Percentiles rank a stretch among this genome's conserved stretches.
These are phyloP conservation scores for Illadopsis cleaveri DNA, from an alignment of 2,113 vertebrate species.

Conservation along the genomic window DNA sequence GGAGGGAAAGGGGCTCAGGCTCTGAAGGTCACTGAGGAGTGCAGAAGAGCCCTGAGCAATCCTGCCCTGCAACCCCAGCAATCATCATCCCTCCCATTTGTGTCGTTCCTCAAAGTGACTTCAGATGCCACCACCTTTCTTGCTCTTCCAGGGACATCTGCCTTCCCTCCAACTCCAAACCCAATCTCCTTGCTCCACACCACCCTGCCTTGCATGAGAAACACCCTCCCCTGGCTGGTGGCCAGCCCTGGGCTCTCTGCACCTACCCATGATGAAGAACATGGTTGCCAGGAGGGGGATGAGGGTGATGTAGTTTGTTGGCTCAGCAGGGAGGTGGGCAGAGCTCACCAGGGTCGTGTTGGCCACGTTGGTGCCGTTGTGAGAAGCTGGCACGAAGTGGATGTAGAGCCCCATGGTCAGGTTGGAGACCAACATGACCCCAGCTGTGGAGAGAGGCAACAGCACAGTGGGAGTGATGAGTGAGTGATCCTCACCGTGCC, in stretches of 20 bases:
- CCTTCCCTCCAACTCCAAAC: not conserved
- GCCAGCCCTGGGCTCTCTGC: not conserved
- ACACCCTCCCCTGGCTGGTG: not conserved
- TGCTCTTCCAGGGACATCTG: not conserved
- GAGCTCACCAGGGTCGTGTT: not conserved
- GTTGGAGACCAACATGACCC: conserved; percentile 83
- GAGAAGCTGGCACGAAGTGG: not conserved
- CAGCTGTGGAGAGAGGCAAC: conserved; percentile 56
- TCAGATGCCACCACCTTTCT: not conserved
- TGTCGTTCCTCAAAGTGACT: not conserved
- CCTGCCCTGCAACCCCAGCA: not conserved
- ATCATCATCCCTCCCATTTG: not conserved
- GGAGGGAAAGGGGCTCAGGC: not conserved
- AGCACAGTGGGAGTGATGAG: not conserved
- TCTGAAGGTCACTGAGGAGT: not conserved
- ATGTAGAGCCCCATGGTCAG: conserved; percentile 83
- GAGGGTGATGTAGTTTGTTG: conserved; percentile 55
- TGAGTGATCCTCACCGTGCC: not conserved
- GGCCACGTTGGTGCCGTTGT: not conserved
- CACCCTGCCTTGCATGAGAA: not conserved
- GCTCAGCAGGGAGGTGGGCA: not conserved
- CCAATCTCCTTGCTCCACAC: not conserved
- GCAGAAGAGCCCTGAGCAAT: not conserved
- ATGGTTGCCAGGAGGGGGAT: conserved; percentile 88
- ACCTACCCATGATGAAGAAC: conserved; percentile 91